Percentiles rank a stretch among this genome's conserved stretches.
Conservation (phyloP, 1,140 invertebrate genomes). For the Tribolium castaneum region DNA sequence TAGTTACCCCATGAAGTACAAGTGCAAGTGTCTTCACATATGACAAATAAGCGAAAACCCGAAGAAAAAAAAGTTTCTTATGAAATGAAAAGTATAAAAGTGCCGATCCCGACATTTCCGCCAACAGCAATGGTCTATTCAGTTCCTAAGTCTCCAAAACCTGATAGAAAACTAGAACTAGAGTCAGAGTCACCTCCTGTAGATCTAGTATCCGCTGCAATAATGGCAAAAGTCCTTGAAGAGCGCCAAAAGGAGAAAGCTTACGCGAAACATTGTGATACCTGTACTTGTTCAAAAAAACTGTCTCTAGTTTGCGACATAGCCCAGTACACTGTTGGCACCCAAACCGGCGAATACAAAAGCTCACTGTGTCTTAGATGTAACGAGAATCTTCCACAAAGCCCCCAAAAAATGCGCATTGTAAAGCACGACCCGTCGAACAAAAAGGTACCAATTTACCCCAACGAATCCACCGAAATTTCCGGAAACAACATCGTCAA, state of each 20-base stretch:
- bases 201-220: slow-evolving; percentile 89
- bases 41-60: slow-evolving; percentile 75
- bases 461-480: slow-evolving; percentile 6
- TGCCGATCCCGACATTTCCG: slow-evolving; percentile 86
- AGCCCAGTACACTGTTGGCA: slow-evolving; percentile 70
- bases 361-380: slow-evolving; percentile 70
- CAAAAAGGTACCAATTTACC: slow-evolving; percentile 26
- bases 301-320: slow-evolving; percentile 71
- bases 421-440: background rate
- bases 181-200: slow-evolving; percentile 65
- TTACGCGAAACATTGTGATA: slow-evolving; percentile 82
- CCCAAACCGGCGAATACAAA: slow-evolving; percentile 70
- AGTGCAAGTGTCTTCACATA: slow-evolving; percentile 84
- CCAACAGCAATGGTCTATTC: slow-evolving; percentile 92
- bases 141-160: slow-evolving; percentile 66
- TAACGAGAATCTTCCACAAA: slow-evolving; percentile 61
- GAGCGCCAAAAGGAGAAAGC: slow-evolving; percentile 80
- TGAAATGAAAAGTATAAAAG: slow-evolving; percentile 78
- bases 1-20: slow-evolving; percentile 92
- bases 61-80: slow-evolving; percentile 65
- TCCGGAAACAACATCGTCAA: slow-evolving; percentile 61
- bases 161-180: slow-evolving; percentile 56
- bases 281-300: slow-evolving; percentile 77
- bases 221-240: slow-evolving; percentile 94
- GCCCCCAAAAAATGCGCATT: slow-evolving; percentile 5